phyloP scores from a whole-genome alignment of 30 jellyfish, hydroid and myxozoan genomes.

The Mastigias papua region DNA sequence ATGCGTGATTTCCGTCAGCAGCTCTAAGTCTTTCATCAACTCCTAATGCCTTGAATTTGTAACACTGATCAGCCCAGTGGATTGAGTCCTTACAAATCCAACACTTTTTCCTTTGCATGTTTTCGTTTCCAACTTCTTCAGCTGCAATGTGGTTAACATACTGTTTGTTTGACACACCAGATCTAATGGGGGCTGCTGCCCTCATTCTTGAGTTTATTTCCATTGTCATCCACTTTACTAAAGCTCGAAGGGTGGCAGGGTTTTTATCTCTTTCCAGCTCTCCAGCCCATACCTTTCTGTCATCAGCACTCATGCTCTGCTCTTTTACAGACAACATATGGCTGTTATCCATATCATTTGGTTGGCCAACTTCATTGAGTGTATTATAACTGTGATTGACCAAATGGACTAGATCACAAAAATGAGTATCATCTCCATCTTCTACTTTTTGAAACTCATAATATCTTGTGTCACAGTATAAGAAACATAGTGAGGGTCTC shows the following conservation, averaged over 20 bases:
- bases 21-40: slow-evolving; percentile 49
- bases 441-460: slow-evolving; percentile 49
- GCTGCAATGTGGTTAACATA: slow-evolving; percentile 35
- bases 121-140: slow-evolving; percentile 38
- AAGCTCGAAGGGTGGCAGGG: slow-evolving; percentile 40
- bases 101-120: slow-evolving; percentile 58
- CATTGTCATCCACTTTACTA: slow-evolving; percentile 62
- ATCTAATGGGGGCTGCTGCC: slow-evolving; percentile 71
- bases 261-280: slow-evolving; percentile 43
- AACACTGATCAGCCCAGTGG: slow-evolving; percentile 72
- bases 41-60: slow-evolving; percentile 42
- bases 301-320: slow-evolving; percentile 74
- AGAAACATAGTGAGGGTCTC: slow-evolving; percentile 69
- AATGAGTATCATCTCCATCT: slow-evolving; percentile 77
- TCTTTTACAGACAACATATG: slow-evolving; percentile 69
- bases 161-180: slow-evolving; percentile 43
- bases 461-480: slow-evolving; percentile 79
- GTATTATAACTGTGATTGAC: slow-evolving; percentile 63
- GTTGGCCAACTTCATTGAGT: slow-evolving; percentile 57
- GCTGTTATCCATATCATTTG: slow-evolving; percentile 68
- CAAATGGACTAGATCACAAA: slow-evolving; percentile 72
- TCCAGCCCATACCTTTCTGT: slow-evolving; percentile 59
- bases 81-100: slow-evolving; percentile 59
- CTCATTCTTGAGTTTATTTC: slow-evolving; percentile 69
- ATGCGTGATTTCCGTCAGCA: slow-evolving; percentile 53